Percentiles rank a stretch among this genome's conserved stretches.
Conservation (phyloP, 2,113 vertebrate species). For the Nasalis larvatus region DNA sequence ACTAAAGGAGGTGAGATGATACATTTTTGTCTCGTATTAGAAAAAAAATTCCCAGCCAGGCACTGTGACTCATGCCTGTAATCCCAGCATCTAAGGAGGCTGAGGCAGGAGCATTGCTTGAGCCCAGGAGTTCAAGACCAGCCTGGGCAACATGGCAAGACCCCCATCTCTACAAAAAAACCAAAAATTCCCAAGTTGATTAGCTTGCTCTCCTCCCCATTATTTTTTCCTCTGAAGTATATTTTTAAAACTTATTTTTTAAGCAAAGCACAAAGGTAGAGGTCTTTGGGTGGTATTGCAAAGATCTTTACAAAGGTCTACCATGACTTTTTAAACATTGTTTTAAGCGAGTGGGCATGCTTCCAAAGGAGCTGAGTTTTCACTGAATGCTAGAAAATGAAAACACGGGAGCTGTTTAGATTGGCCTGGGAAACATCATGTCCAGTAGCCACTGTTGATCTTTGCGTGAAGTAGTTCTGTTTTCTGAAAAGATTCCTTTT, state of each 20-base stretch:
- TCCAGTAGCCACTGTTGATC: background rate
- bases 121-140: too few relatives aligned
- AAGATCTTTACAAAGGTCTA: background rate
- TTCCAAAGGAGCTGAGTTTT: background rate
- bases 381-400: background rate
- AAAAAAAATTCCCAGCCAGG: background rate
- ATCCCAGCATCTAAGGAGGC: too few relatives aligned
- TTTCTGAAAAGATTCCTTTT: constrained; percentile 1
- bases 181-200: background rate
- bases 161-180: too few relatives aligned
- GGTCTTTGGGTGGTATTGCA: background rate
- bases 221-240: constrained; percentile 9
- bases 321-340: background rate
- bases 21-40: background rate
- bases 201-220: background rate
- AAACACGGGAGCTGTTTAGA: background rate
- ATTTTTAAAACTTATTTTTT: background rate
- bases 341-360: background rate
- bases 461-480: background rate
- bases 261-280: background rate
- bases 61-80: too few relatives aligned
- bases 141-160: too few relatives aligned
- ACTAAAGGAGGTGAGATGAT: background rate
- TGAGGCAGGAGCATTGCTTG: too few relatives aligned
- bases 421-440: background rate